phyloP scores from a whole-genome alignment of 1,140 invertebrate species.

The Meloidogyne hapla region DNA sequence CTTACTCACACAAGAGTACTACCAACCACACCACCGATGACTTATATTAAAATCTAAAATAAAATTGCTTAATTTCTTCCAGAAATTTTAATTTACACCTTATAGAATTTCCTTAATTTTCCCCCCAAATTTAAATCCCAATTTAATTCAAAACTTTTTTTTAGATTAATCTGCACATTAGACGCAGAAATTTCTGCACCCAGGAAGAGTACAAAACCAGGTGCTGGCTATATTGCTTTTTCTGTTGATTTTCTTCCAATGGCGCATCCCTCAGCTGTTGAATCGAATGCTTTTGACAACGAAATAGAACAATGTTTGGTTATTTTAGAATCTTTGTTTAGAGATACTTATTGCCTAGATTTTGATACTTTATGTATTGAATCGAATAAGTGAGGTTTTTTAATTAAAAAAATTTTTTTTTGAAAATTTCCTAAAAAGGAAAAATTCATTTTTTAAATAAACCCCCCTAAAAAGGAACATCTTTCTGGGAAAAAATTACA shows the following conservation, averaged over 20 bases:
- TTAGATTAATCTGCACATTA: conserved; percentile 79
- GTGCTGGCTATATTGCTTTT: conserved; percentile 81
- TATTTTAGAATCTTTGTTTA: conserved; percentile 82
- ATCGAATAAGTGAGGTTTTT: conserved; percentile 73
- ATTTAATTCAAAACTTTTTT: neutral
- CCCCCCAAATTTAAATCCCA: too few species aligned
- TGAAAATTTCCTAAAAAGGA: too few species aligned
- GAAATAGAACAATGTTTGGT: conserved; percentile 76
- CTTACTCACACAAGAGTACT: neutral
- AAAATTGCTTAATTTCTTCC: conserved; percentile 46
- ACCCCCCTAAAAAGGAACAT: too few species aligned
- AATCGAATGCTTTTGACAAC: conserved; percentile 60
- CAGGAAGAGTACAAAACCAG: conserved; percentile 75
- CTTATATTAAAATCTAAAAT: conserved; percentile 3
- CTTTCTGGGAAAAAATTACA: too few species aligned
- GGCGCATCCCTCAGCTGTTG: conserved; percentile 69
- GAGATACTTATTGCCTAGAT: conserved; percentile 79
- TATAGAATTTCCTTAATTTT: too few species aligned
- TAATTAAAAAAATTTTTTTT: too few species aligned
- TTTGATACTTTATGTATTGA: conserved; percentile 86
- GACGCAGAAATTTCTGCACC: conserved; percentile 82
- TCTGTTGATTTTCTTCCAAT: conserved; percentile 83
- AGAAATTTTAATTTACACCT: too few species aligned
- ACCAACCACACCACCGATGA: neutral
- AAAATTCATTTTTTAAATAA: too few species aligned